Evolutionary conservation across 2,888 invertebrate species (phyloP), one percentile per base, ranked within the genome.

Genomic region (Eupithecia insigniata): DNA sequence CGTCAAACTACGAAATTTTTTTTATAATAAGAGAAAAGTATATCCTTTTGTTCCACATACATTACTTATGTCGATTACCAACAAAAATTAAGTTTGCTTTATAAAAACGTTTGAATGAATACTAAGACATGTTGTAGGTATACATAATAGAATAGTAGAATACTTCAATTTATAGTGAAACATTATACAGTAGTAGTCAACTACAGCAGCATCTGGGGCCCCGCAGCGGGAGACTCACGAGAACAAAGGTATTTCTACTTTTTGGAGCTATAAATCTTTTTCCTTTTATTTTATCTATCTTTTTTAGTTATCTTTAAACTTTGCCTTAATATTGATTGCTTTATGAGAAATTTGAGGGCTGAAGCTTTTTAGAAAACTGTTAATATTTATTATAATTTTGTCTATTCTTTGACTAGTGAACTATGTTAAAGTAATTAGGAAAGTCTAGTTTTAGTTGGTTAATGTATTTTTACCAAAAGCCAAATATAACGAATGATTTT

Each of bases 241-340:
- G 76, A 78, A 78, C 76, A 78, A 76, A 74, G 70, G 78, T 77
- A 71, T 75, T 74, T 77, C 55, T 66, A 69, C 66, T 70, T 74
- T 69, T 65, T n/a, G 22, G 58, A 62, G 62, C 58, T 32, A 77
- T 79, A 78, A 79, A 78, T 79, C 77, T 46, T n/a, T 39, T 43
- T 39, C 43, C 69, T 43, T 75, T 76, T 76, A 67, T 77, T 77
- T 70, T 69, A 72, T 73, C 58, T 65, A 65, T 60, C 60, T 69
- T 72, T 46, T 58, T 71, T 61, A 28, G 72, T 36, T 36, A 69
- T 43, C 55, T 58, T 43, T 30, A 65, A 72, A 71, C 43, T 61
- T 34, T 10, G 36, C 34, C 34, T n/a, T 61, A 10, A 14, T 39
- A 65, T 64, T 58, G 43, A 64, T 69, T 69, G 55, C 28, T 46